Evolutionary conservation across 2,113 vertebrate genomes (phyloP).

Genomic region (Heloderma charlesbogerti): DNA sequence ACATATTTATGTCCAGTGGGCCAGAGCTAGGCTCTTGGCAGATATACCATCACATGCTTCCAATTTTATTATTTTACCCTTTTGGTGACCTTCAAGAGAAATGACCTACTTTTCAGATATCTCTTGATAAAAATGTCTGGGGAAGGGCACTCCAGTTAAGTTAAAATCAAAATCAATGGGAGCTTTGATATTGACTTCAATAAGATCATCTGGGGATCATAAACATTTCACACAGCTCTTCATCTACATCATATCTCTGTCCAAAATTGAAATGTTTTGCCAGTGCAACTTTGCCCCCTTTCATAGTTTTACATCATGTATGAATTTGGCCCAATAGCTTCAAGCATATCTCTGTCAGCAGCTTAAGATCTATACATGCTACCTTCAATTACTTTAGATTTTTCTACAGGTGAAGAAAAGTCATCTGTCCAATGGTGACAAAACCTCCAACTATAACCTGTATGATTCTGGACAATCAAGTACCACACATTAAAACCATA

Average conservation of each 20-base stretch:
- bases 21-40: not conserved
- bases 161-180: conserved; percentile 8
- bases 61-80: not conserved
- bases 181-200: conserved; percentile 11
- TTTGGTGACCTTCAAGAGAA: not conserved
- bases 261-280: not conserved
- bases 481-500: not conserved
- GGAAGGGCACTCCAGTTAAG: not conserved
- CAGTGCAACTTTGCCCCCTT: not conserved
- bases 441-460: not conserved
- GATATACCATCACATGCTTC: not conserved
- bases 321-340: not conserved
- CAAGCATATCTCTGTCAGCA: not conserved
- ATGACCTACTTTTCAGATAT: not conserved
- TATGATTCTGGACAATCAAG: not conserved
- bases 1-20: not conserved
- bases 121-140: not conserved
- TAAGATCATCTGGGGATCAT: not conserved
- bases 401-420: not conserved
- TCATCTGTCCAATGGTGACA: not conserved
- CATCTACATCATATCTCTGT: not conserved
- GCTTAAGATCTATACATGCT: conserved; percentile 10
- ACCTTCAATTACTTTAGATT: not conserved
- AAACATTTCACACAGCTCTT: not conserved
- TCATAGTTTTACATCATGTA: not conserved